Evolutionary conservation across 2,113 vertebrate species (phyloP).

Genomic region (Deroptyus accipitrinus): DNA sequence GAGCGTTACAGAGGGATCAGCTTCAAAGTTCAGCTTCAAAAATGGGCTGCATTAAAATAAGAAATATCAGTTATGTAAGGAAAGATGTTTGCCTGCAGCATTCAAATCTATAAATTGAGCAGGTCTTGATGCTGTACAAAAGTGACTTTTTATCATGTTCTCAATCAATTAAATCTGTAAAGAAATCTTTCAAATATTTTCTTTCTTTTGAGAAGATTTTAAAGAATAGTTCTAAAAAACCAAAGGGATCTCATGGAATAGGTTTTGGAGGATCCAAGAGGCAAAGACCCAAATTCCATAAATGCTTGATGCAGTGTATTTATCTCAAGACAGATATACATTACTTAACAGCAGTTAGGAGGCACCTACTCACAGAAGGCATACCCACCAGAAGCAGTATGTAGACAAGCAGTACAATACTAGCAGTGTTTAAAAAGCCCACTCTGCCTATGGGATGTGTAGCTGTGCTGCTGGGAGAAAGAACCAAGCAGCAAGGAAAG

Average conservation of each 20-base stretch:
- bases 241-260: neutral
- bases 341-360: neutral
- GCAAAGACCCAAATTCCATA: neutral
- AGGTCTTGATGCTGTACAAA: neutral
- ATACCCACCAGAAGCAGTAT: neutral
- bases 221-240: neutral
- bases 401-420: neutral
- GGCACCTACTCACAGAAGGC: neutral
- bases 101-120: neutral
- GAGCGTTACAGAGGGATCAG: neutral
- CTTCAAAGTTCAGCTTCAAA: constrained; percentile 2
- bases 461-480: neutral
- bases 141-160: neutral
- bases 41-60: neutral
- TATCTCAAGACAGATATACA: neutral
- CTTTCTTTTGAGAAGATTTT: neutral
- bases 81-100: neutral
- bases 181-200: neutral
- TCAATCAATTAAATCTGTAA: neutral
- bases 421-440: neutral
- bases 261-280: neutral
- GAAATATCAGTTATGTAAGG: constrained; percentile 17
- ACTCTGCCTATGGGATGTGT: neutral
- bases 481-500: neutral
- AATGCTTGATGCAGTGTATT: neutral